These are phyloP conservation scores for Poecilia gillii DNA, from an alignment of 2,797 vertebrate genomes.

Conservation along the genomic window DNA sequence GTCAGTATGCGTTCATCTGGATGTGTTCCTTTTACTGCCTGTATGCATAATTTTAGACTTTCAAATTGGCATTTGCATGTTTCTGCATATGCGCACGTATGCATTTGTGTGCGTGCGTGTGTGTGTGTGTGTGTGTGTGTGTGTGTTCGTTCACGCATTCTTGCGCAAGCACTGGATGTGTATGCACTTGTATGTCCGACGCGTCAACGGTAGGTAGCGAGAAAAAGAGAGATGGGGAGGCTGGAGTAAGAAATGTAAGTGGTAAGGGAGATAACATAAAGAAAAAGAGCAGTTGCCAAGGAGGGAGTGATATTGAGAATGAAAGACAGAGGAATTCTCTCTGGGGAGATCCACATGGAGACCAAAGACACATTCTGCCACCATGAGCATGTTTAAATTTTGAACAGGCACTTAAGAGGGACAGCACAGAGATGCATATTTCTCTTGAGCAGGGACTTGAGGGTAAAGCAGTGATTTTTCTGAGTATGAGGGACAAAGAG, in stretches of 20 bases:
- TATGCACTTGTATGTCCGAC: constrained; percentile 38
- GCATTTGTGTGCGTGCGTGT: background rate
- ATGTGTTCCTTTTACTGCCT: constrained; percentile 35
- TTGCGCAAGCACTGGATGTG: constrained; percentile 1
- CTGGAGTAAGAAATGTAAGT: constrained; percentile 22
- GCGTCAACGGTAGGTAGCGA: constrained; percentile 42
- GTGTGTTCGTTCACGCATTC: background rate
- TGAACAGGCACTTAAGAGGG: constrained; percentile 83
- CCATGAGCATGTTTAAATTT: constrained; percentile 83
- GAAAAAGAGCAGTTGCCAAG: constrained; percentile 40
- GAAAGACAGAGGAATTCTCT: constrained; percentile 64
- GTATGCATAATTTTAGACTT: constrained; percentile 45
- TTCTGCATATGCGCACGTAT: constrained; percentile 32
- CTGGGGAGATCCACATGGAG: constrained; percentile 58
- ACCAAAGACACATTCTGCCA: constrained; percentile 71
- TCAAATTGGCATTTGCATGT: constrained; percentile 44
- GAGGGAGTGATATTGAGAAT: constrained; percentile 53
- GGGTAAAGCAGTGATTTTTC: constrained; percentile 76
- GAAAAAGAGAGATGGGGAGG: constrained; percentile 15
- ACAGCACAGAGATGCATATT: constrained; percentile 79
- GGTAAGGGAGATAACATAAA: constrained; percentile 45
- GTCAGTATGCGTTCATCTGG: constrained; percentile 31
- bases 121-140: constrained; percentile 1
- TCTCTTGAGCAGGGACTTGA: constrained; percentile 70
- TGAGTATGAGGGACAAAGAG: constrained; percentile 52